Percentiles rank a stretch among this genome's conserved stretches.
Conservation (phyloP, 2,113 vertebrate species). For the Passer domesticus region DNA sequence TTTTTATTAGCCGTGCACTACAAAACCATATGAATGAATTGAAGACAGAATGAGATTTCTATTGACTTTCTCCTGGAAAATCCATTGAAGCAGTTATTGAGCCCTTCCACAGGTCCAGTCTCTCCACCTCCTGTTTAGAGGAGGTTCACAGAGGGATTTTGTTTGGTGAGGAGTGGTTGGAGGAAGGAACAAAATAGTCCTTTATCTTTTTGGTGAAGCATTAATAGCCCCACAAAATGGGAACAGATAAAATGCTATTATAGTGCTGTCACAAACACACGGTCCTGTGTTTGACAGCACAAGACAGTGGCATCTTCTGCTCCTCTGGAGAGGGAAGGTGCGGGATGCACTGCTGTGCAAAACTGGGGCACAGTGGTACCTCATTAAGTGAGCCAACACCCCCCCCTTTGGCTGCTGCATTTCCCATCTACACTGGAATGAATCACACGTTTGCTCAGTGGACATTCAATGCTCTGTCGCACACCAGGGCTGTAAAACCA, state of each 20-base stretch:
- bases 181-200: neutral
- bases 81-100: neutral
- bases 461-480: neutral
- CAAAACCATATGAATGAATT: neutral
- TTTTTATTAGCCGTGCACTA: neutral
- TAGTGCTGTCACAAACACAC: slow-evolving; percentile 2
- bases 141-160: neutral
- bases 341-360: neutral
- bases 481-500: neutral
- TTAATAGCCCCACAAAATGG: neutral
- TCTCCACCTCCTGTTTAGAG: neutral
- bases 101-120: neutral
- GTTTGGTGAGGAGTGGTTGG: neutral
- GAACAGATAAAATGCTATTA: neutral
- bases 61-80: neutral
- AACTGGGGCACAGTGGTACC: neutral
- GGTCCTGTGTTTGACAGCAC: neutral
- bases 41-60: neutral
- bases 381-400: neutral
- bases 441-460: neutral
- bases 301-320: neutral
- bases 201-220: neutral
- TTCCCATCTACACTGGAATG: neutral
- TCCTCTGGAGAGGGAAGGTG: neutral
- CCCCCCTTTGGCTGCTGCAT: neutral